These are phyloP conservation scores for Phytoseiulus persimilis DNA, from an alignment of 2,888 invertebrate genomes.

Conservation along the genomic window DNA sequence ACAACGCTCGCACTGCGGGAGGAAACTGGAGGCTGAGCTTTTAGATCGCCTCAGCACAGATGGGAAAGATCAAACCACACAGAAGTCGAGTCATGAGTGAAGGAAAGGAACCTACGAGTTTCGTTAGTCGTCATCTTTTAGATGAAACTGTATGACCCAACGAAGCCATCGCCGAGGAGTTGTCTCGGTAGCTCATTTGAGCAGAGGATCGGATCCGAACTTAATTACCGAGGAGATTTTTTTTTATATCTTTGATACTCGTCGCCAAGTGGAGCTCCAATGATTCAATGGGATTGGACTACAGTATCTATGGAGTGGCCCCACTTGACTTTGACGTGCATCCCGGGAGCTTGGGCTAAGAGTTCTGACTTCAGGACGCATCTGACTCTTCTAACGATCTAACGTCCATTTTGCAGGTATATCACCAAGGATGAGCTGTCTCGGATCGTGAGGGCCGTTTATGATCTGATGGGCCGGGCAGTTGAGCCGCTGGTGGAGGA, in stretches of 20 bases:
- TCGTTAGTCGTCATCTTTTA: too few species aligned
- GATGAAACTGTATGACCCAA: too few species aligned
- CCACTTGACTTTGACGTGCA: too few species aligned
- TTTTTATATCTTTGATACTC: background rate
- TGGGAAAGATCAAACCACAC: too few species aligned
- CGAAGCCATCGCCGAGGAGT: too few species aligned
- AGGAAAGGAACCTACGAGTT: too few species aligned
- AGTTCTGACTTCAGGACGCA: background rate
- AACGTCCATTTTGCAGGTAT: slow-evolving; percentile 50
- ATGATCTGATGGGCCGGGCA: slow-evolving; percentile 59
- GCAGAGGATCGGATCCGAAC: background rate
- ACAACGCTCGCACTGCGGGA: background rate
- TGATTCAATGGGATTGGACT: background rate
- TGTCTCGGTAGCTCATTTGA: too few species aligned
- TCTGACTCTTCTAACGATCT: background rate
- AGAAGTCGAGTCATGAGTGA: too few species aligned
- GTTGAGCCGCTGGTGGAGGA: slow-evolving; percentile 63
- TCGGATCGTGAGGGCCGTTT: slow-evolving; percentile 53
- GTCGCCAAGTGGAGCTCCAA: background rate
- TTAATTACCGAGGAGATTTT: background rate
- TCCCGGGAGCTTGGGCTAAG: background rate
- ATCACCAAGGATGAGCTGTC: slow-evolving; percentile 54
- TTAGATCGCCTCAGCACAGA: too few species aligned
- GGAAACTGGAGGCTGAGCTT: background rate
- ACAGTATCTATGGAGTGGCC: too few species aligned